phyloP scores from a whole-genome alignment of 2,797 vertebrate species.

The Hemibagrus guttatus region DNA sequence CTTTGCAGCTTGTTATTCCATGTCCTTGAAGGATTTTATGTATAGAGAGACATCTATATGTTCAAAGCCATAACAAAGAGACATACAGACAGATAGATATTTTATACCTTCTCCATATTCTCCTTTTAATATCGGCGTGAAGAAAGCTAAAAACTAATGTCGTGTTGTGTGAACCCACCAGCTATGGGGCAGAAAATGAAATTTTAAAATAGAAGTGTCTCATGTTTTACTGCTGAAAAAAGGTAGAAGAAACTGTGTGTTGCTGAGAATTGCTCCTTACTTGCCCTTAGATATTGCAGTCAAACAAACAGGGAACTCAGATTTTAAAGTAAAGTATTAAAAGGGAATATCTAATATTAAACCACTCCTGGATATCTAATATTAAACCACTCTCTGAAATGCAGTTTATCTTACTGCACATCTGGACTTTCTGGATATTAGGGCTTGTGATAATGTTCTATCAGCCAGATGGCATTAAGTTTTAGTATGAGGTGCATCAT shows the following conservation, averaged over 20 bases:
- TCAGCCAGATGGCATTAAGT: neutral
- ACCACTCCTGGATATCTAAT: neutral
- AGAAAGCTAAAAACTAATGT: neutral
- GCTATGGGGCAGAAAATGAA: neutral
- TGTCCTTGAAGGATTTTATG: neutral
- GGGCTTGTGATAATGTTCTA: neutral
- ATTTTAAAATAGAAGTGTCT: neutral
- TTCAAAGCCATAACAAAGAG: neutral
- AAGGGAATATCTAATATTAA: neutral
- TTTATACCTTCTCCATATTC: neutral
- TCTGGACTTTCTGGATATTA: neutral
- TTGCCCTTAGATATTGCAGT: neutral
- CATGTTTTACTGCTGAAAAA: neutral
- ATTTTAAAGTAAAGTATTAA: neutral
- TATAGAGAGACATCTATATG: neutral
- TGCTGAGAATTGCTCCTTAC: neutral
- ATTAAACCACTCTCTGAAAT: neutral
- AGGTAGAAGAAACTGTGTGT: neutral
- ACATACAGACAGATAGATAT: neutral
- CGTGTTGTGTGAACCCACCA: neutral
- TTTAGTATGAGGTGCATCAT: neutral
- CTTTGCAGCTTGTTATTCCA: neutral
- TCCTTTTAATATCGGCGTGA: neutral
- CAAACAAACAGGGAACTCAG: neutral
- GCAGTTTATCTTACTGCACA: neutral